These are phyloP conservation scores for Arizona elegans DNA, from an alignment of 2,113 vertebrate genomes.

Conservation along the genomic window DNA sequence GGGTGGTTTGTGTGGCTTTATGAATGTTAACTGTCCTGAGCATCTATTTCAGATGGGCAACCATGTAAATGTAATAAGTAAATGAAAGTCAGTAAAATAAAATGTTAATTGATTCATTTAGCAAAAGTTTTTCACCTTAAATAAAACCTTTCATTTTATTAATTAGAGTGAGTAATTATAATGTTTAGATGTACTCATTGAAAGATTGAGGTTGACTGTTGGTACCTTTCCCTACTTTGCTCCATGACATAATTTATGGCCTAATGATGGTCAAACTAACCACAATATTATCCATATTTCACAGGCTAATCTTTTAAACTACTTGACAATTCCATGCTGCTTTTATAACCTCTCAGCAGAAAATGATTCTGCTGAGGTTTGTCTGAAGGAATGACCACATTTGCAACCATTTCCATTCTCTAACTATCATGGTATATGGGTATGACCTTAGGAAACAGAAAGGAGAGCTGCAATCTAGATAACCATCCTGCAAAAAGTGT, in stretches of 20 bases:
- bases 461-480: neutral
- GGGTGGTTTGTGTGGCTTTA: neutral
- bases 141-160: neutral
- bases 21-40: neutral
- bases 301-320: no score
- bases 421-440: no score
- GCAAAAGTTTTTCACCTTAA: neutral
- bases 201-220: no score
- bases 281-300: no score
- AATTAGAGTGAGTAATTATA: neutral
- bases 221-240: no score
- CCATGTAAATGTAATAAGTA: neutral
- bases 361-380: no score
- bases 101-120: neutral
- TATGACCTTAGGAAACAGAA: neutral
- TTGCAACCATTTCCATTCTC: no score
- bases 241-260: no score
- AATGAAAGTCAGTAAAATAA: neutral
- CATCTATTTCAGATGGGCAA: neutral
- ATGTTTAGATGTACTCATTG: neutral
- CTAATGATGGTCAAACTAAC: no score
- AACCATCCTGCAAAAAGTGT: neutral
- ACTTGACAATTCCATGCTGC: no score
- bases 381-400: no score
- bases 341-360: no score